Evolutionary conservation across 1,140 invertebrate genomes (phyloP).

Genomic region (Alviniconcha marisindica): DNA sequence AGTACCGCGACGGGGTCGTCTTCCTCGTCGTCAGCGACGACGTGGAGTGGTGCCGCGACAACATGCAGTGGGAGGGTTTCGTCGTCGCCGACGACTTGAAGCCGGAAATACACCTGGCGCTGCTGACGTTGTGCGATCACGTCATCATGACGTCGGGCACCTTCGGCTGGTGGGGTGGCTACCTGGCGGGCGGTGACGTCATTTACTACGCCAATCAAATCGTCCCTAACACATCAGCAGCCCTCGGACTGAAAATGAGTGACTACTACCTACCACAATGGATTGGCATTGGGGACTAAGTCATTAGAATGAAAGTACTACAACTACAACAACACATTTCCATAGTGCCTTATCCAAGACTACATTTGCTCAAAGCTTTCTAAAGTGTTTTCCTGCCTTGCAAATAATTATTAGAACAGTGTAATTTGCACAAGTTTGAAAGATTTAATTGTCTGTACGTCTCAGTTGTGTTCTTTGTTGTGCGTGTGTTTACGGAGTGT

Average conservation of each 20-base stretch:
- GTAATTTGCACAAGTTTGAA: no score
- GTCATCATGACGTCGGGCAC: conserved; percentile 64
- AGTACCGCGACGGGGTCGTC: conserved; percentile 31
- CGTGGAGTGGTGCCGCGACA: conserved; percentile 44
- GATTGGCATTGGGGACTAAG: conserved; percentile 54
- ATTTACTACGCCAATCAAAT: conserved; percentile 63
- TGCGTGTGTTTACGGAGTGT: no score
- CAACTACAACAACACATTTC: no score
- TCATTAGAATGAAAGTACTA: no score
- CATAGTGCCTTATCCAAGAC: no score
- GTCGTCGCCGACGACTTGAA: conserved; percentile 41
- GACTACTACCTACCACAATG: conserved; percentile 60
- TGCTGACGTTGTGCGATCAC: conserved; percentile 66
- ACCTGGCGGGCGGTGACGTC: conserved; percentile 62
- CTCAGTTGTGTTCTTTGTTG: no score
- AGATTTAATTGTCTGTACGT: no score
- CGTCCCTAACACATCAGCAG: conserved; percentile 40
- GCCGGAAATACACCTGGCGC: conserved; percentile 64
- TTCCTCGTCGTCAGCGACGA: conserved; percentile 61
- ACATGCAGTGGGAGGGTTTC: conserved; percentile 38
- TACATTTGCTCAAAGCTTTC: no score
- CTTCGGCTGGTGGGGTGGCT: conserved; percentile 71
- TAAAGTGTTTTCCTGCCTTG: no score
- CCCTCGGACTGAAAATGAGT: conserved; percentile 34
- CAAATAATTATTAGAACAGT: no score